Conservation (phyloP, 2,797 vertebrate genomes). For the Pitangus sulphuratus region DNA sequence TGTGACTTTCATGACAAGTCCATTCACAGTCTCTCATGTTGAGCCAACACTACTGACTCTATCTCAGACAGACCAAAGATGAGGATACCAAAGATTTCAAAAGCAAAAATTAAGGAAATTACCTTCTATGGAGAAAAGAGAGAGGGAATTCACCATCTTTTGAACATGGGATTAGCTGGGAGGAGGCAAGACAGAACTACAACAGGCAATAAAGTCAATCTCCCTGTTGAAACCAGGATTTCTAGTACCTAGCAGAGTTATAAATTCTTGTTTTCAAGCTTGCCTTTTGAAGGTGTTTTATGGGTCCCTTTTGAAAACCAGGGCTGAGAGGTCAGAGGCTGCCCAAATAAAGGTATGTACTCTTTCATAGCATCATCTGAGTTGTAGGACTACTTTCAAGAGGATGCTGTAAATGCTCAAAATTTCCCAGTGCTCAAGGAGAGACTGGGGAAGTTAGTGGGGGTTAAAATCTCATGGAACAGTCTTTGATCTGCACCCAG, state of each 20-base stretch:
- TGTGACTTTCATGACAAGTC: background rate
- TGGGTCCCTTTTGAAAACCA: background rate
- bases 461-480: background rate
- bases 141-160: background rate
- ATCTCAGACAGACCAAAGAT: background rate
- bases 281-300: background rate
- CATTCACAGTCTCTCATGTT: background rate
- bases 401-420: background rate
- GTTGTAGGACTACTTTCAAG: background rate
- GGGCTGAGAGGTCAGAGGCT: background rate
- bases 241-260: background rate
- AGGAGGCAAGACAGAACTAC: background rate
- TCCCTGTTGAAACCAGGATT: background rate
- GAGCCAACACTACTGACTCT: background rate
- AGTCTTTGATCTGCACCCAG: background rate
- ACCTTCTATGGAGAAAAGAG: background rate
- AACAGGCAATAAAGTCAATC: background rate
- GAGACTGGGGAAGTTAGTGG: background rate
- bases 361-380: background rate
- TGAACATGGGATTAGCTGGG: background rate
- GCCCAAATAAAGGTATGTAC: background rate
- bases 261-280: background rate
- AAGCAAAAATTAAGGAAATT: background rate
- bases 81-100: background rate
- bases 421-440: background rate